These are phyloP conservation scores for Tiaroga cobitis DNA, from an alignment of 2,797 vertebrate genomes.

Conservation along the genomic window DNA sequence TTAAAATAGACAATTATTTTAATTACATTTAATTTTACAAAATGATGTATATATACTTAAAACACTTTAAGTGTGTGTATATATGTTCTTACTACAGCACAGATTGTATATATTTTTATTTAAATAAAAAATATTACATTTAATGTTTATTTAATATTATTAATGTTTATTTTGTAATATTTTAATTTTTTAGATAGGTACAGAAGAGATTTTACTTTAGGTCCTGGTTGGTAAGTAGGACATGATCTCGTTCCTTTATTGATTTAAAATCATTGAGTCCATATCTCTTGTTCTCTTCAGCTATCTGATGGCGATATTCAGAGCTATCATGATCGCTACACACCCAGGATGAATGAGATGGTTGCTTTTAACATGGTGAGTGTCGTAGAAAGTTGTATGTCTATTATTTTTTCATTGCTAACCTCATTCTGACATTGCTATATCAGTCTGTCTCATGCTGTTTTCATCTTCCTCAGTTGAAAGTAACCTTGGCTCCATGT, in stretches of 20 bases:
- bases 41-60: too few relatives aligned
- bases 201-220: background rate
- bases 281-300: constrained; percentile 72
- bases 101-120: background rate
- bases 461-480: constrained; percentile 77
- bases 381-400: background rate
- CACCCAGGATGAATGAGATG: constrained; percentile 85
- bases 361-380: constrained; percentile 96
- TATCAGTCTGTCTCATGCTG: background rate
- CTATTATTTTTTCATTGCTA: background rate
- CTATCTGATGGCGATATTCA: constrained; percentile 84
- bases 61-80: background rate
- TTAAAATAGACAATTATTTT: background rate
- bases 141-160: background rate
- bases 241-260: background rate
- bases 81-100: background rate
- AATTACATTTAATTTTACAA: background rate
- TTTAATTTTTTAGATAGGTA: background rate
- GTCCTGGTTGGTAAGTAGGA: background rate
- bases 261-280: background rate
- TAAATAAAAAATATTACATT: background rate
- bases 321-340: constrained; percentile 84
- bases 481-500: constrained; percentile 92
- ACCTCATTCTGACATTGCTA: background rate
- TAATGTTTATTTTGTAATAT: background rate